Conservation (phyloP, 2,797 vertebrate species). For the Acropternis orthonyx region DNA sequence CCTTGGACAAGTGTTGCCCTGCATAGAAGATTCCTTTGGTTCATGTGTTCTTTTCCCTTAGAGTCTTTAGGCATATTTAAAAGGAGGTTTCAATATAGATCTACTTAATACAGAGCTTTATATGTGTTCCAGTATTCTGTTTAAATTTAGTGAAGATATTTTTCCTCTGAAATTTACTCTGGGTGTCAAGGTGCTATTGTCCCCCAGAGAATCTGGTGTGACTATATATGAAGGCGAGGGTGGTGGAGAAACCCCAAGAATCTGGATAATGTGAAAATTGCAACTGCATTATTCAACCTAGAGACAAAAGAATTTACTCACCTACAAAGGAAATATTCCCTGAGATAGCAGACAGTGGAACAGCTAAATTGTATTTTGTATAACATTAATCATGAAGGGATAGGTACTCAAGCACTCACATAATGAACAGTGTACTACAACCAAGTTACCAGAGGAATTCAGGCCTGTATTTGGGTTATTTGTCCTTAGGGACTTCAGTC, state of each 20-base stretch:
- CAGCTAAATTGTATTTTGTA: not conserved
- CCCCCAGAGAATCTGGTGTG: not conserved
- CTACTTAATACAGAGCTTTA: not conserved
- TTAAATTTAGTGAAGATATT: not conserved
- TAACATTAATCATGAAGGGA: not conserved
- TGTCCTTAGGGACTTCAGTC: not conserved
- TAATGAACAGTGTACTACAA: not conserved
- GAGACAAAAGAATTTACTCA: not conserved
- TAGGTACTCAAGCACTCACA: not conserved
- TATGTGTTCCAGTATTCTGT: not conserved
- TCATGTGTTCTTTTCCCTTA: not conserved
- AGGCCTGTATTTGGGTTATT: not conserved
- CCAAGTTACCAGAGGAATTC: not conserved
- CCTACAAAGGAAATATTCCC: not conserved
- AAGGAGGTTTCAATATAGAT: not conserved
- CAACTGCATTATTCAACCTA: not conserved
- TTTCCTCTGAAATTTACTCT: not conserved
- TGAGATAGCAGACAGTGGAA: not conserved
- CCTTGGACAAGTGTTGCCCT: fast-evolving
- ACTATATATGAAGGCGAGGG: not conserved
- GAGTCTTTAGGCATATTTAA: not conserved
- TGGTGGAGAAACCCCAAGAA: not conserved
- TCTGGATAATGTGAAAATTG: not conserved
- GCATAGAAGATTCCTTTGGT: not conserved
- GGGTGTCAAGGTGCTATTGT: not conserved